These are phyloP conservation scores for Triplophysa dalaica DNA, from an alignment of 2,113 vertebrate species.

Conservation along the genomic window DNA sequence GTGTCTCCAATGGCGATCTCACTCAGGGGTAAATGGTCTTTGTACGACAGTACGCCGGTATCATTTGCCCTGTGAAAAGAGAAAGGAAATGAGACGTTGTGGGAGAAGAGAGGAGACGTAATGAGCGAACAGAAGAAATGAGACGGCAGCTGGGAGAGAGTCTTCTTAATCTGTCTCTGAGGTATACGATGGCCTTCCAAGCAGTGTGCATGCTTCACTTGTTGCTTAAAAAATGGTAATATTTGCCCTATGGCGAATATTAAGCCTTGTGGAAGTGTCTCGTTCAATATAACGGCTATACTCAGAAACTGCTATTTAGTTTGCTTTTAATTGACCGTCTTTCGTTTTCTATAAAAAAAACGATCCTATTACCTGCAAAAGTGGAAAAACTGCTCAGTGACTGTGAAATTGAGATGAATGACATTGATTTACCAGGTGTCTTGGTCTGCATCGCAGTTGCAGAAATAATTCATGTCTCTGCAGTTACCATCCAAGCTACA, in stretches of 20 bases:
- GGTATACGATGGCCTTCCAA: neutral
- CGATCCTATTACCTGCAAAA: neutral
- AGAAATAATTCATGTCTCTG: conserved; percentile 91
- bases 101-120: neutral
- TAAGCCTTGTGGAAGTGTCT: neutral
- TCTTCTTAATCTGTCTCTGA: conserved; percentile 25
- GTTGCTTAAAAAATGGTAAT: conserved; percentile 33
- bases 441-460: conserved; percentile 93
- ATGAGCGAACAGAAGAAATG: conserved; percentile 26
- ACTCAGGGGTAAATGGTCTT: conserved; percentile 96
- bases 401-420: neutral
- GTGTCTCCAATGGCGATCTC: conserved; percentile 93
- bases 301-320: neutral
- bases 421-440: conserved; percentile 83
- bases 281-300: neutral
- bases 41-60: conserved; percentile 89
- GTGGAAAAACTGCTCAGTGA: neutral
- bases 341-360: neutral
- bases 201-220: conserved; percentile 27
- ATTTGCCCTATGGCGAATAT: conserved; percentile 7
- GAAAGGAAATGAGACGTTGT: conserved; percentile 24
- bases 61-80: conserved; percentile 85
- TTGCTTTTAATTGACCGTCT: neutral
- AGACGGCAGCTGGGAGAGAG: neutral
- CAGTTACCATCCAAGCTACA: conserved; percentile 95